Evolutionary conservation across 1,140 invertebrate species (phyloP).

Genomic region (Harlomillsia oculata): DNA sequence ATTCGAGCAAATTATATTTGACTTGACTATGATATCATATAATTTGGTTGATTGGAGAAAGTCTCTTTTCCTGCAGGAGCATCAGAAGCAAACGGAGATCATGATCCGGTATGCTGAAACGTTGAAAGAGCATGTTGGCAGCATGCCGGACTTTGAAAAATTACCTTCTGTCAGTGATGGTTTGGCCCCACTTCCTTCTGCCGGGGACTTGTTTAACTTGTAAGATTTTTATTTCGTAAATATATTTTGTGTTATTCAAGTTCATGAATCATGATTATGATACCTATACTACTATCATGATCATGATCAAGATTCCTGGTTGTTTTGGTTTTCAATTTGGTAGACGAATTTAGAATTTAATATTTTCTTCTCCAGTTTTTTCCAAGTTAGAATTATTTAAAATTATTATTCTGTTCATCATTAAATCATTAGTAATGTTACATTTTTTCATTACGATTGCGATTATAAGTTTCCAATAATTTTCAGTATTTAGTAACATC

Average conservation of each 20-base stretch:
- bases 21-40: neutral
- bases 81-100: constrained; percentile 41
- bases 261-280: no score
- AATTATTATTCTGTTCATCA: no score
- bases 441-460: no score
- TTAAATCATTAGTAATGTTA: no score
- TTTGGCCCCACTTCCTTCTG: constrained; percentile 80
- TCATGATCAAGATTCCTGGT: no score
- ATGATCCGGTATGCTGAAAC: constrained; percentile 47
- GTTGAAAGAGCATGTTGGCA: constrained; percentile 82
- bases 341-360: no score
- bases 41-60: neutral
- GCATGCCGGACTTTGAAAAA: constrained; percentile 80
- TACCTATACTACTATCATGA: no score
- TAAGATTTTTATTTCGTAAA: constrained; percentile 2
- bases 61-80: constrained; percentile 57
- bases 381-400: no score
- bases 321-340: no score
- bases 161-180: constrained; percentile 82
- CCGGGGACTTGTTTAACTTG: constrained; percentile 75
- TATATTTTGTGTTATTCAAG: neutral
- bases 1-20: constrained; percentile 7
- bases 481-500: no score
- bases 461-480: no score
- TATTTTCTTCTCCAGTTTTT: no score